Percentiles rank a stretch among this genome's conserved stretches.
Conservation (phyloP, 1,140 invertebrate genomes). For the Bombus superbus region DNA sequence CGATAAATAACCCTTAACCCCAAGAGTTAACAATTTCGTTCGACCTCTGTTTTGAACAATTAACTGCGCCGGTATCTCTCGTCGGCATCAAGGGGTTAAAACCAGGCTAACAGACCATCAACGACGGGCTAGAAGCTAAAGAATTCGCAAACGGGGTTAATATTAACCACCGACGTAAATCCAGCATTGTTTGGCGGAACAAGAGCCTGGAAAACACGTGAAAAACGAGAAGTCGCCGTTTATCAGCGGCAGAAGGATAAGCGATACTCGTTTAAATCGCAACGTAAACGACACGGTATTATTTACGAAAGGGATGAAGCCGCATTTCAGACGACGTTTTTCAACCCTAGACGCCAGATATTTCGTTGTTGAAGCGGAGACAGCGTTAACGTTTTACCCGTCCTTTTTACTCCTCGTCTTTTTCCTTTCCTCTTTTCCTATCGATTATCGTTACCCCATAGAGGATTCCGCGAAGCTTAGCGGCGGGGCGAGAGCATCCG, state of each 20-base stretch:
- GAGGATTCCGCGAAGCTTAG: constrained; percentile 54
- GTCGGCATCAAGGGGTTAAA: too few species aligned
- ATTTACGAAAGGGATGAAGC: constrained; percentile 21
- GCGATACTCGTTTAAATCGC: not conserved
- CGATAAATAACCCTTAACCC: too few species aligned
- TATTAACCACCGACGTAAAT: not conserved
- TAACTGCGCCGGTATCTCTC: too few species aligned
- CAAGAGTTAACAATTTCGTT: too few species aligned
- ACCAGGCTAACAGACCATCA: too few species aligned
- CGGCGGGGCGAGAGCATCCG: constrained; percentile 38
- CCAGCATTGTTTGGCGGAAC: not conserved
- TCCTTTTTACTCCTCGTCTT: not conserved
- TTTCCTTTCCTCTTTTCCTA: constrained; percentile 11
- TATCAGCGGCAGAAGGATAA: not conserved
- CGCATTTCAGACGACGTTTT: not conserved
- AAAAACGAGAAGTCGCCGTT: not conserved
- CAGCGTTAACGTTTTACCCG: constrained; percentile 49
- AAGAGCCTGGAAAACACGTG: not conserved
- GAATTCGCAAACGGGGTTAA: not conserved
- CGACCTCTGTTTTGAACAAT: too few species aligned
- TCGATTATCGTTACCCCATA: constrained; percentile 64
- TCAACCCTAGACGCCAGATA: not conserved
- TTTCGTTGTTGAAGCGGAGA: not conserved
- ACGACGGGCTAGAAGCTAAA: not conserved
- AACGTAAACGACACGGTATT: not conserved